Percentiles rank a stretch among this genome's conserved stretches.
These are phyloP conservation scores for Neoaliturus tenellus DNA, from an alignment of 2,888 invertebrate species.

Conservation along the genomic window DNA sequence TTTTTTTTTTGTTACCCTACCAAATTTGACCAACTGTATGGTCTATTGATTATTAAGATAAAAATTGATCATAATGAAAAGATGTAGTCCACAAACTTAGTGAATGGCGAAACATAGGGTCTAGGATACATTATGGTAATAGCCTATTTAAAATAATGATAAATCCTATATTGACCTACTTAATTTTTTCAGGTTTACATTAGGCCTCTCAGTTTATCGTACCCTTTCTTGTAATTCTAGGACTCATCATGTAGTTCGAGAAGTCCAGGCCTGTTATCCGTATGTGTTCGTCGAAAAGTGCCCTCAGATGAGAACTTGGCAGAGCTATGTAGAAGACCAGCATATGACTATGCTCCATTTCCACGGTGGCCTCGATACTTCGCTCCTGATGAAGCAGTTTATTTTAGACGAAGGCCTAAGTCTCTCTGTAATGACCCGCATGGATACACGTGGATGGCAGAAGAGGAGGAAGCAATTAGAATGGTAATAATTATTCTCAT, in stretches of 20 bases:
- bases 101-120: too few relatives aligned
- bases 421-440: conserved; percentile 85
- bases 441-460: conserved; percentile 86
- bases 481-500: conserved; percentile 76
- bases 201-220: too few relatives aligned
- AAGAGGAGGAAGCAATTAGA: conserved; percentile 83
- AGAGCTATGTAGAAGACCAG: conserved; percentile 72
- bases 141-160: too few relatives aligned
- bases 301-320: conserved; percentile 93
- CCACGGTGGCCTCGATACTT: conserved; percentile 81
- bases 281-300: conserved; percentile 89
- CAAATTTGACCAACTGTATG: too few relatives aligned
- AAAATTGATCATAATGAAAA: too few relatives aligned
- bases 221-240: conserved; percentile 65
- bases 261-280: conserved; percentile 86
- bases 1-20: too few relatives aligned
- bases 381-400: conserved; percentile 82
- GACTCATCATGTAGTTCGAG: conserved; percentile 78
- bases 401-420: conserved; percentile 87
- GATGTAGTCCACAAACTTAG: too few relatives aligned
- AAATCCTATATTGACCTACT: too few relatives aligned
- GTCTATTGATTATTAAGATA: too few relatives aligned
- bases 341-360: conserved; percentile 84
- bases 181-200: too few relatives aligned
- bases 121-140: too few relatives aligned